Percentiles rank a stretch among this genome's conserved stretches.
Evolutionary conservation across 2,797 vertebrate species (phyloP).

Genomic region (Acipenser oxyrinchus): DNA sequence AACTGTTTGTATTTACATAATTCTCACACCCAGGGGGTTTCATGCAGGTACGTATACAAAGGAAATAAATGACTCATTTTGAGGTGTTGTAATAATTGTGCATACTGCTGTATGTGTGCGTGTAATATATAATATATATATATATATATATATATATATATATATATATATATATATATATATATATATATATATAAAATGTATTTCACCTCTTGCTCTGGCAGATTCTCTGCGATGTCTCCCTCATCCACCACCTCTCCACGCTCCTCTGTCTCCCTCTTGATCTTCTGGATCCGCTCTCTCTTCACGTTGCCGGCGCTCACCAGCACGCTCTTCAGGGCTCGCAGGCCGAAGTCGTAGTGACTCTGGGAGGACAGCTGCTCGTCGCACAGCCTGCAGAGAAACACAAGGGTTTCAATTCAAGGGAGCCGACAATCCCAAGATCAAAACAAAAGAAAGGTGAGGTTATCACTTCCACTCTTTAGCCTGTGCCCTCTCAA

Average conservation of each 20-base stretch:
- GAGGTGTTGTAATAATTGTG: no score
- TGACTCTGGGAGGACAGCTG: constrained; percentile 97
- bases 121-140: no score
- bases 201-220: constrained; percentile 84
- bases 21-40: no score
- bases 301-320: constrained; percentile 96
- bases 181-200: not conserved
- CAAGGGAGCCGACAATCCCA: not conserved
- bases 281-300: constrained; percentile 94
- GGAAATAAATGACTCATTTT: no score
- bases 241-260: constrained; percentile 91
- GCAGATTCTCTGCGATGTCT: constrained; percentile 90
- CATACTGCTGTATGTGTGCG: no score
- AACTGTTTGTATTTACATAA: no score
- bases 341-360: constrained; percentile 93
- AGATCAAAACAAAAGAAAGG: no score
- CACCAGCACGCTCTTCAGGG: constrained; percentile 89
- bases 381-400: constrained; percentile 85
- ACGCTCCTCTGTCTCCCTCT: constrained; percentile 83
- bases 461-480: no score
- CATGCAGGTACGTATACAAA: no score
- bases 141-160: no score
- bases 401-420: constrained; percentile 6
- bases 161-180: no score
- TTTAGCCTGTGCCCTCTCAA: no score